Base-by-base conservation (phyloP, 2,888 invertebrate species). In the Pharmacophagus antenor region DNA sequence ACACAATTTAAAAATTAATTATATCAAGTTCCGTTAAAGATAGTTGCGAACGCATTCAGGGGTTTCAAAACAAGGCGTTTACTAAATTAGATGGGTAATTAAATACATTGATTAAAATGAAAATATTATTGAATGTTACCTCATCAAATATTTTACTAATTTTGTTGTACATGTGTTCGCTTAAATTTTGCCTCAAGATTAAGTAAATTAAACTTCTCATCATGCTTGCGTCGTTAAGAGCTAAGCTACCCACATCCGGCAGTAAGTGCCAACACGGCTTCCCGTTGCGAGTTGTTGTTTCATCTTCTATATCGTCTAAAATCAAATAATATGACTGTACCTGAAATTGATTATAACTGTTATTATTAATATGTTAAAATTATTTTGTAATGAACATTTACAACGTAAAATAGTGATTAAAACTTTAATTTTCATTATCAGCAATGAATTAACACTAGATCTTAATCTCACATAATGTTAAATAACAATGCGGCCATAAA, bases 291-390 rank as follows among this genome's bases (percentile, higher is more conserved):
- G 93, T 95, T 60, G 92, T 85, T 0, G 98, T 95, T 0, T 92
- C 88, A 80, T 99, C 99, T 95, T 98, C 96, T 52, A 99, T 94
- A 78, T 99, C 99, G 80, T 99, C 99, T 20, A 93, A 82, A 0
- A 99, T 92, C 42, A 99, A 80, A 69, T 97, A 95, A 80, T 94
- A 95, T 10, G 95, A 95, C 88, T 98, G 98, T 1, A 97, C 79
- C 98, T 98, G 86, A 22, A 17, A 27, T 44, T n/a, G 50, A 23
- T 31, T 10, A 15, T 10, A 31, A 31, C 3, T 10, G 15, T 2
- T 10, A 31, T 31, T 31, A 10, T 27, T 27, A 27, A 27, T 10
- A 27, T 27, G 10, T 27, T 31, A 12, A 31, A 31, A 12, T 31
- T 31, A 31, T 12, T 31, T 0, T 31, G 31, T 31, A 31, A 31